phyloP scores from a whole-genome alignment of 2,888 invertebrate genomes.

The Patella ulyssiponensis region DNA sequence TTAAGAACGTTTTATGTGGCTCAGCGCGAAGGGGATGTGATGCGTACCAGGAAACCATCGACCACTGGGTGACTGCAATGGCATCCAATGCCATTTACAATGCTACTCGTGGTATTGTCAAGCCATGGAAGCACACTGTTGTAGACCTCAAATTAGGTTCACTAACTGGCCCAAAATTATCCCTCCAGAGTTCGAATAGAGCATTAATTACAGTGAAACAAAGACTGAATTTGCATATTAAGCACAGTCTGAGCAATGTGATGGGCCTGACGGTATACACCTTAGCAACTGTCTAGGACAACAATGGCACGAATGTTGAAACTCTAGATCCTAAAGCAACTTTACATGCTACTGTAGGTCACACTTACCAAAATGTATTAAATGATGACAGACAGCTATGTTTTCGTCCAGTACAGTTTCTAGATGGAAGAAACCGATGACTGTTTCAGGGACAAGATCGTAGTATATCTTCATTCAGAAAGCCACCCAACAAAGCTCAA shows the following conservation, averaged over 20 bases:
- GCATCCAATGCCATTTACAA: conserved; percentile 30
- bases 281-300: conserved; percentile 20
- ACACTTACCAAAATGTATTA: conserved; percentile 20
- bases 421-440: background rate
- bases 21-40: too few species aligned
- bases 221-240: conserved; percentile 30
- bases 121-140: conserved; percentile 33
- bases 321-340: conserved; percentile 20
- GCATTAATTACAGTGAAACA: conserved; percentile 29
- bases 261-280: conserved; percentile 18
- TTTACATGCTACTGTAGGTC: too few species aligned
- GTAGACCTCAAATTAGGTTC: too few species aligned
- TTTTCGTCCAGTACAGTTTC: background rate
- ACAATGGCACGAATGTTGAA: conserved; percentile 23
- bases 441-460: background rate
- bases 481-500: background rate
- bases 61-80: background rate
- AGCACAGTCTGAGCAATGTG: conserved; percentile 7
- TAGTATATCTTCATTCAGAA: background rate
- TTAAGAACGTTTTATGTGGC: too few species aligned
- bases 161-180: background rate
- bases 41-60: background rate
- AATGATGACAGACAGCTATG: background rate
- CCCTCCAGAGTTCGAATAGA: conserved; percentile 27
- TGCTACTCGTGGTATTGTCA: conserved; percentile 25